Percentiles rank a stretch among this genome's conserved stretches.
phyloP scores from a whole-genome alignment of 2,113 vertebrate species.

The Notarius lentiginosus region DNA sequence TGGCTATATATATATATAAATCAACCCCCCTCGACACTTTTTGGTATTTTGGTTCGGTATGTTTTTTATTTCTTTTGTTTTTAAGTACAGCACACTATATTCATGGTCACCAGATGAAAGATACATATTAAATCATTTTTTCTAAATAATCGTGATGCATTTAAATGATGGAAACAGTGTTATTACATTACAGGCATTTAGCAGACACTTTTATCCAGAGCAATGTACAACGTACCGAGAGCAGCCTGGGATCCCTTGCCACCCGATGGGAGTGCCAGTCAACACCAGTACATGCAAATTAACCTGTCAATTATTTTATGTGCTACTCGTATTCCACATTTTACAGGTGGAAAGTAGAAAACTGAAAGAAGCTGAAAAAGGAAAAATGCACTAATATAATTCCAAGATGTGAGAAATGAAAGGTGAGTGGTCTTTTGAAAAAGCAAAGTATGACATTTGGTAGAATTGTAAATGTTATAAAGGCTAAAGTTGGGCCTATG shows the following conservation, averaged over 20 bases:
- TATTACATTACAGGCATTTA: too few species aligned
- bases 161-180: background rate
- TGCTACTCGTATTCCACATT: background rate
- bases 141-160: too few species aligned
- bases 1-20: too few species aligned
- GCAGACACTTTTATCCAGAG: too few species aligned
- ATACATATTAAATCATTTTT: too few species aligned
- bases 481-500: background rate
- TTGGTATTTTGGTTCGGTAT: too few species aligned
- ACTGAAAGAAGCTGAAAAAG: background rate
- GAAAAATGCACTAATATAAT: background rate
- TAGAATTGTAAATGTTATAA: background rate
- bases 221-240: too few species aligned
- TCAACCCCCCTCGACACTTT: too few species aligned
- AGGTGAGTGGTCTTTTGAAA: background rate
- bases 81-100: too few species aligned
- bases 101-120: too few species aligned
- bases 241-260: background rate
- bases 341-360: background rate
- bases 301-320: background rate
- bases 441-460: background rate
- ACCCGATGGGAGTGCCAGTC: slow-evolving; percentile 12
- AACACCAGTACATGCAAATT: background rate
- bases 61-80: too few species aligned
- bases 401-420: background rate